phyloP scores from a whole-genome alignment of 2,113 vertebrate species.

The Spea multiplicata region DNA sequence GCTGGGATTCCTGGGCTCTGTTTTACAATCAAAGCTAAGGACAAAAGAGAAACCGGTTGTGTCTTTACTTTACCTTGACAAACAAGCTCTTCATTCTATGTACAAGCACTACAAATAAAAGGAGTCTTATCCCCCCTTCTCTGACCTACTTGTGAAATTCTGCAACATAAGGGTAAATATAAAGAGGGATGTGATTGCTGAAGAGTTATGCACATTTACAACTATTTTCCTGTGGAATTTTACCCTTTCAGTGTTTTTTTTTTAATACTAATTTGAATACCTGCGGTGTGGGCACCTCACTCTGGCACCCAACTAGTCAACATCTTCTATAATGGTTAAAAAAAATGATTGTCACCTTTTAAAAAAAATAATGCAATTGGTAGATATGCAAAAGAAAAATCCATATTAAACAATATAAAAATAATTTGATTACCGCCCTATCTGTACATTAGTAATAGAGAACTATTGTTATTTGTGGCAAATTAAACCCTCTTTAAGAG shows the following conservation, averaged over 20 bases:
- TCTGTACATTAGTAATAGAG: conserved; percentile 58
- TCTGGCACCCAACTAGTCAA: not conserved
- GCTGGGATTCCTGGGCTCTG: conserved; percentile 65
- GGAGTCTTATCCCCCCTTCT: conserved; percentile 55
- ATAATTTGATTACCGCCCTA: conserved; percentile 50
- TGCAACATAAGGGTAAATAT: conserved; percentile 63
- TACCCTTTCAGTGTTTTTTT: not conserved
- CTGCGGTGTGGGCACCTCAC: no score
- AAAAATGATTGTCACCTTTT: not conserved
- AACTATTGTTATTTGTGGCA: conserved; percentile 51
- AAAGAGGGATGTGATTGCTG: conserved; percentile 43
- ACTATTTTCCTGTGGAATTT: not conserved
- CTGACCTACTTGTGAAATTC: conserved; percentile 72
- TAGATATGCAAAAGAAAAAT: not conserved
- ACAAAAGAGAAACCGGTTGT: conserved; percentile 64
- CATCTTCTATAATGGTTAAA: not conserved
- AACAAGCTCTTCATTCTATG: conserved; percentile 59
- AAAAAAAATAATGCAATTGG: not conserved
- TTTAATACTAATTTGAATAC: no score
- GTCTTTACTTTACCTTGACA: conserved; percentile 68
- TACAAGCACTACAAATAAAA: conserved; percentile 52
- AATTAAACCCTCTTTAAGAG: conserved; percentile 58
- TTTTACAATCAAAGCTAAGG: conserved; percentile 65
- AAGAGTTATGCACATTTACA: not conserved
- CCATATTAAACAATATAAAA: conserved; percentile 24